Evolutionary conservation across 2,888 invertebrate species (phyloP).

Genomic region (Nephrocerus scutellatus): DNA sequence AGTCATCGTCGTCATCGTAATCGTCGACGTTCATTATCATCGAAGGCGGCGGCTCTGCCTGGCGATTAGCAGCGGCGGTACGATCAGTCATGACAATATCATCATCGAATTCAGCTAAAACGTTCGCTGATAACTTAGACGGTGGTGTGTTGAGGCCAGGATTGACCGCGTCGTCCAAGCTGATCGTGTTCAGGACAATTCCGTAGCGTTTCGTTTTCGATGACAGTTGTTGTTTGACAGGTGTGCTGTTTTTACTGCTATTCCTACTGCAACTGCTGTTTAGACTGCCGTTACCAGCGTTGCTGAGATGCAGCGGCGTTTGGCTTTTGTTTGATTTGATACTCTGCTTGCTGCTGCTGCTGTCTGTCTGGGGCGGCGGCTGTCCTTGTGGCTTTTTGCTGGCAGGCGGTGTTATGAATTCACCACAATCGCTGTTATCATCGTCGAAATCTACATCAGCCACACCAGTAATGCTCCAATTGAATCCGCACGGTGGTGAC

Average conservation of each 20-base stretch:
- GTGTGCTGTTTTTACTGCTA: conserved; percentile 15
- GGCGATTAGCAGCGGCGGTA: conserved; percentile 7
- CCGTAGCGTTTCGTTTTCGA: conserved; percentile 45
- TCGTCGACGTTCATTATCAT: conserved; percentile 41
- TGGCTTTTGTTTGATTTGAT: conserved; percentile 2
- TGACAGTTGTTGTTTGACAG: conserved; percentile 20
- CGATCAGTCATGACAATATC: conserved; percentile 34
- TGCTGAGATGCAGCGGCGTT: no score
- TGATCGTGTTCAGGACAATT: conserved; percentile 43
- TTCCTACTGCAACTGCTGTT: conserved; percentile 9
- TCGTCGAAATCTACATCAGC: conserved; percentile 37
- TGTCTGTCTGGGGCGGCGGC: conserved; percentile 17
- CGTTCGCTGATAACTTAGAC: conserved; percentile 6
- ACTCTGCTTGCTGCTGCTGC: conserved; percentile 15
- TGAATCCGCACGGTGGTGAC: conserved; percentile 44
- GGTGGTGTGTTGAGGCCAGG: conserved; percentile 8
- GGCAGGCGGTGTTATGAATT: conserved; percentile 17
- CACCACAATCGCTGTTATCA: conserved; percentile 23
- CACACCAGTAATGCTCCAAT: conserved; percentile 43
- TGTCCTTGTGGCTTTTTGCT: conserved; percentile 3
- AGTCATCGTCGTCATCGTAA: conserved; percentile 50
- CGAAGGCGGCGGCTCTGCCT: no score
- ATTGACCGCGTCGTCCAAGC: conserved; percentile 31
- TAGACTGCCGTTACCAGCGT: conserved; percentile 6
- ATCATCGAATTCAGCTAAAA: conserved; percentile 33